A percentile compares a stretch with the other conserved stretches of the same genome.
Conservation (phyloP, 2,797 vertebrate species). For the Mormyrops boulengeri region DNA sequence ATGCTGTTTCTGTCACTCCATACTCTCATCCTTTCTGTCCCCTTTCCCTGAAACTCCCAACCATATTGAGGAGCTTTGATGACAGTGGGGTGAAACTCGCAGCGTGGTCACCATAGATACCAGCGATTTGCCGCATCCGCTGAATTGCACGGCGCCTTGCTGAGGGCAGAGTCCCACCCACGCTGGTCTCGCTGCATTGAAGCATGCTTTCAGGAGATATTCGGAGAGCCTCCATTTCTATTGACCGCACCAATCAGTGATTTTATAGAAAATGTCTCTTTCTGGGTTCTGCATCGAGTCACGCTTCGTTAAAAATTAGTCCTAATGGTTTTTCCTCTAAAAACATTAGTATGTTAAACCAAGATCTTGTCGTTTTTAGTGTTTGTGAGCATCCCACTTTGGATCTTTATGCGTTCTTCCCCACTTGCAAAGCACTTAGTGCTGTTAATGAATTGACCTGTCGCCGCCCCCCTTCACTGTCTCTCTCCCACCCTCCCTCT, state of each 20-base stretch:
- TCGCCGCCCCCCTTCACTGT: neutral
- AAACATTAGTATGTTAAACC: constrained; percentile 19
- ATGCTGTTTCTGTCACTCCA: neutral
- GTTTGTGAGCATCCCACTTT: constrained; percentile 1
- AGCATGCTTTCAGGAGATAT: neutral
- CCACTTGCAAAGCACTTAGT: constrained; percentile 5
- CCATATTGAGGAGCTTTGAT: constrained; percentile 44
- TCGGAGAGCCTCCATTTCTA: neutral
- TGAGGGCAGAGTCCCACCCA: constrained; percentile 49
- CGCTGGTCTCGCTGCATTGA: neutral
- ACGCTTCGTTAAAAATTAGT: neutral
- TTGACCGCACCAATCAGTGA: constrained; percentile 9
- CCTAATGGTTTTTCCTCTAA: constrained; percentile 12
- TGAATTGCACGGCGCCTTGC: constrained; percentile 59
- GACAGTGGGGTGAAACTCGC: constrained; percentile 47
- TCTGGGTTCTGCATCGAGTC: neutral
- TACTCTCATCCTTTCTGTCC: neutral
- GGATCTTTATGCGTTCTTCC: neutral
- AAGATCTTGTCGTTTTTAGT: constrained; percentile 18
- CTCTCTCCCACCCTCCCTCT: constrained; percentile 33
- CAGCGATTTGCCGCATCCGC: constrained; percentile 65
- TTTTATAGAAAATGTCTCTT: neutral
- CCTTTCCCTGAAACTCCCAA: constrained; percentile 39
- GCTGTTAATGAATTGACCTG: neutral
- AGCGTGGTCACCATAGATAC: constrained; percentile 66